These are phyloP conservation scores for Porites lutea DNA, from an alignment of 64 coral and sea anemone genomes.

Conservation along the genomic window DNA sequence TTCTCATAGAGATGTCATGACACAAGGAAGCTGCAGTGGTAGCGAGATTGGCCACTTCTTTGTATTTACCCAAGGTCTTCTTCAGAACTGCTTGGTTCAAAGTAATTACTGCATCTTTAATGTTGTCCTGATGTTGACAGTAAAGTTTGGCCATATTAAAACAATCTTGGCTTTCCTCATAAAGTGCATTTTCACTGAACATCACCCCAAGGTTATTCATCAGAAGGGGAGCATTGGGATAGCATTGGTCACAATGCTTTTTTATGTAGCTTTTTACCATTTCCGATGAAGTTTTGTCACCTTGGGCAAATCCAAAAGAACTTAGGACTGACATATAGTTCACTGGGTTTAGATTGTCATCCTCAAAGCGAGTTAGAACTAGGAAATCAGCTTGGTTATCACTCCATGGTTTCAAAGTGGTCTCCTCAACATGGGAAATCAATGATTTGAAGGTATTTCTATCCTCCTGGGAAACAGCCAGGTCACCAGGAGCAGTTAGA, in stretches of 20 bases:
- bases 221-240: not conserved
- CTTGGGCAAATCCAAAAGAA: not conserved
- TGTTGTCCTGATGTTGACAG: not conserved
- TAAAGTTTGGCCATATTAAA: not conserved
- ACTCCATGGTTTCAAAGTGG: not conserved
- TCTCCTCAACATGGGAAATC: not conserved
- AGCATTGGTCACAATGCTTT: no score
- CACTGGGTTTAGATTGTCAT: not conserved
- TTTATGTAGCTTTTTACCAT: not conserved
- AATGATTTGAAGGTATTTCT: no score
- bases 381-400: not conserved
- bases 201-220: conserved; percentile 24
- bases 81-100: not conserved
- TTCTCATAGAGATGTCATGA: not conserved
- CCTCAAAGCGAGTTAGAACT: not conserved
- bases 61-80: not conserved
- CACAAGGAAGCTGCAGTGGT: not conserved
- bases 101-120: not conserved
- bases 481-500: no score
- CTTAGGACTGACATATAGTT: not conserved
- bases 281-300: not conserved
- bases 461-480: no score
- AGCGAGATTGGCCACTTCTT: not conserved
- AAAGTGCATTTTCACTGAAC: not conserved
- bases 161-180: not conserved